Evolutionary conservation across 2,888 invertebrate species (phyloP).

Genomic region (Ichneumoninae sp.): DNA sequence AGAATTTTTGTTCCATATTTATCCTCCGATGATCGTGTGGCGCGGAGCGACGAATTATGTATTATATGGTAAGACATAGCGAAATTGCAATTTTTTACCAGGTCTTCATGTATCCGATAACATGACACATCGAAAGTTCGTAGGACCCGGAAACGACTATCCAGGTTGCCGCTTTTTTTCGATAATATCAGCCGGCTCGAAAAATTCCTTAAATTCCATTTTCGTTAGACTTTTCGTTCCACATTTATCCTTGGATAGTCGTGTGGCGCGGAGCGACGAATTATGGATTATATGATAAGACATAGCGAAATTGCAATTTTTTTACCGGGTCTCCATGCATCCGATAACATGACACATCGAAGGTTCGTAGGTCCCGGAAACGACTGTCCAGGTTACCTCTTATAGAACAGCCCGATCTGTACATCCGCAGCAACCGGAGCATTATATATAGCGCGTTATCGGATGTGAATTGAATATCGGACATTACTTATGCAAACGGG

Average conservation of each 20-base stretch:
- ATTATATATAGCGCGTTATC: background rate
- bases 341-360: background rate
- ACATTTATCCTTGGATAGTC: background rate
- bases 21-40: background rate
- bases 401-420: background rate
- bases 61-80: background rate
- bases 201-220: background rate
- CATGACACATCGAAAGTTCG: background rate
- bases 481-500: constrained; percentile 30
- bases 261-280: background rate
- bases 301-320: background rate
- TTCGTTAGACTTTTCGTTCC: background rate
- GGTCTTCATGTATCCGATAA: too few species aligned
- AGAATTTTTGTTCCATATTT: background rate
- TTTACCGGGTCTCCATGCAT: too few species aligned
- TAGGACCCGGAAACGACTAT: background rate
- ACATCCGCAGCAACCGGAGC: background rate
- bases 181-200: background rate
- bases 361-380: background rate
- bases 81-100: too few species aligned
- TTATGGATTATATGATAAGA: background rate
- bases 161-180: background rate
- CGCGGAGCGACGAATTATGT: background rate
- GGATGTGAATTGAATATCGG: constrained; percentile 35
- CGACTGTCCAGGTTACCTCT: background rate